Conservation (phyloP, 2,888 invertebrate genomes). For the Punctoribates punctum region DNA sequence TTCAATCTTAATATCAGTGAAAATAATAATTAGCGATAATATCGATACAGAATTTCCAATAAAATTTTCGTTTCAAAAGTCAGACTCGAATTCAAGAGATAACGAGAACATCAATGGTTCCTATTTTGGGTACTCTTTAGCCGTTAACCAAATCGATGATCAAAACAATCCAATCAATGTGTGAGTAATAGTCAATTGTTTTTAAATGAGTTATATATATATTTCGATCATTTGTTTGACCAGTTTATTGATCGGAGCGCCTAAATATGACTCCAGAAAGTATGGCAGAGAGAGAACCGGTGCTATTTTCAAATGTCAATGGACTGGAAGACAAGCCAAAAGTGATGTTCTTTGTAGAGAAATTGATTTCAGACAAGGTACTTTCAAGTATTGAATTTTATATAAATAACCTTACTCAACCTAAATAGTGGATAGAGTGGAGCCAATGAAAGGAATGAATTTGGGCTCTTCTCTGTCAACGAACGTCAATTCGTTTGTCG, state of each 20-base stretch:
- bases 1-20: no score
- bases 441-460: background rate
- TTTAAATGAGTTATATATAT: background rate
- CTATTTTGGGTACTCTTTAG: constrained; percentile 12
- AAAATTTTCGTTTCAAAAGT: background rate
- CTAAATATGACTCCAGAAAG: background rate
- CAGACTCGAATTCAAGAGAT: no score
- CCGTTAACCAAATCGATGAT: background rate
- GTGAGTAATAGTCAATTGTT: background rate
- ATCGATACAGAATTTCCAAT: constrained; percentile 19
- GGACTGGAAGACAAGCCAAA: background rate
- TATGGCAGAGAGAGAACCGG: background rate
- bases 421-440: background rate
- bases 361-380: background rate
- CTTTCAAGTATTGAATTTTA: background rate
- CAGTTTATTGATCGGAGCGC: constrained; percentile 10
- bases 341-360: background rate
- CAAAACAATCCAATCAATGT: no score
- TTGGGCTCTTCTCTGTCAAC: constrained; percentile 8
- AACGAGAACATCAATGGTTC: no score
- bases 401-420: background rate
- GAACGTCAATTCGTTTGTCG: background rate
- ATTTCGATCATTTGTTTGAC: background rate
- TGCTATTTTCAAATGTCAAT: background rate
- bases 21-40: background rate